Conservation (phyloP, 2,888 invertebrate species). For the Aquatica leii region DNA sequence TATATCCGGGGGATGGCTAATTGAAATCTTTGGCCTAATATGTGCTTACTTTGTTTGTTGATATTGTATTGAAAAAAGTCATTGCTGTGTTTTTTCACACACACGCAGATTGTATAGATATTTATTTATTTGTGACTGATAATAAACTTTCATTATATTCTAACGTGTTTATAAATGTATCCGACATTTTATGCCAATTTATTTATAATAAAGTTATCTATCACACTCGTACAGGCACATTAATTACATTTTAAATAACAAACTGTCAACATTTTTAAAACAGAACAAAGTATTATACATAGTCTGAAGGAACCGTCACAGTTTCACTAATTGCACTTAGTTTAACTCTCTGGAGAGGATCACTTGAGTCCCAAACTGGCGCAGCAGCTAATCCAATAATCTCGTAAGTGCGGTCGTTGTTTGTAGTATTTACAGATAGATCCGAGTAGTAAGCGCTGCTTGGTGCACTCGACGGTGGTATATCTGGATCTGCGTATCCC, state of each 20-base stretch:
- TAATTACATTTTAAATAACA: slow-evolving; percentile 18
- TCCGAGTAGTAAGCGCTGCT: slow-evolving; percentile 80
- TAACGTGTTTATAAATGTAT: slow-evolving; percentile 15
- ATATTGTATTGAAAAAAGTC: slow-evolving; percentile 39
- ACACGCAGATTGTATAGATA: slow-evolving; percentile 54
- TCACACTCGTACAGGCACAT: slow-evolving; percentile 38
- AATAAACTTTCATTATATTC: slow-evolving; percentile 42
- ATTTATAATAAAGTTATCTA: slow-evolving; percentile 27
- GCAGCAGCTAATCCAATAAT: slow-evolving; percentile 66
- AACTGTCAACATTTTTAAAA: neutral
- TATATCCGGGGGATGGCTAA: neutral
- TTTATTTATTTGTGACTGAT: slow-evolving; percentile 59
- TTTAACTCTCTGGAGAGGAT: slow-evolving; percentile 47
- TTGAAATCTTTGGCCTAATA: slow-evolving; percentile 35
- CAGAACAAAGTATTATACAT: slow-evolving; percentile 57
- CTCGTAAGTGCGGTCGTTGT: slow-evolving; percentile 67
- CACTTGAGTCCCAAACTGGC: slow-evolving; percentile 59
- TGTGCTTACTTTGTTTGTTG: slow-evolving; percentile 36
- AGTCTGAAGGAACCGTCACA: slow-evolving; percentile 67
- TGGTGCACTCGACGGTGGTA: slow-evolving; percentile 70
- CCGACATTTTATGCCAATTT: slow-evolving; percentile 29
- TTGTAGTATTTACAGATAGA: slow-evolving; percentile 66
- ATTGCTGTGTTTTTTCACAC: slow-evolving; percentile 47
- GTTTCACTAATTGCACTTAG: slow-evolving; percentile 68
- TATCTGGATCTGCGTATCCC: slow-evolving; percentile 68